These are phyloP conservation scores for Jaculus jaculus DNA, from an alignment of 2,113 vertebrate species.

Conservation along the genomic window DNA sequence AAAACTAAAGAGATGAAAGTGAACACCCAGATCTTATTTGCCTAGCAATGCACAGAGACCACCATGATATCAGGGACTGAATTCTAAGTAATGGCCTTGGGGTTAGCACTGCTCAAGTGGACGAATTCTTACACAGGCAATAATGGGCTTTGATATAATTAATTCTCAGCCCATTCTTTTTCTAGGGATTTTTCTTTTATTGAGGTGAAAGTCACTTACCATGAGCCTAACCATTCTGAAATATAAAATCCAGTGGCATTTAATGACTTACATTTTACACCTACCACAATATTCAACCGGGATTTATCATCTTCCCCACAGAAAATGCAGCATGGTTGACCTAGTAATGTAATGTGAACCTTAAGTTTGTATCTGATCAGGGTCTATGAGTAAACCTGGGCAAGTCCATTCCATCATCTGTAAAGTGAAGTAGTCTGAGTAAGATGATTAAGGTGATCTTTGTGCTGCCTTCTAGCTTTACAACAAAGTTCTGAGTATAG, in stretches of 20 bases:
- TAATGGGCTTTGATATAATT: neutral
- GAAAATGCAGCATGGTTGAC: neutral
- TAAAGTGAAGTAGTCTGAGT: neutral
- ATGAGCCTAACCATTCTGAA: neutral
- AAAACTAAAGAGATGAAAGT: slow-evolving; percentile 72
- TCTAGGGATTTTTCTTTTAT: neutral
- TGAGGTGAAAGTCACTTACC: slow-evolving; percentile 29
- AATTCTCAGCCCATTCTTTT: slow-evolving; percentile 9
- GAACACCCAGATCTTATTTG: slow-evolving; percentile 32
- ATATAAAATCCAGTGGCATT: neutral
- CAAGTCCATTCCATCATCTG: neutral
- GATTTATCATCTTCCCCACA: neutral
- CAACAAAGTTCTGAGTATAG: neutral
- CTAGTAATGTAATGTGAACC: neutral
- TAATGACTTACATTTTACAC: neutral
- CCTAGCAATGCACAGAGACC: neutral
- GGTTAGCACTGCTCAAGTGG: slow-evolving; percentile 35
- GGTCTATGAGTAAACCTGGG: neutral
- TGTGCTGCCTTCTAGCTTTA: neutral
- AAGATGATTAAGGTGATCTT: neutral
- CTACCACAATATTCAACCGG: neutral
- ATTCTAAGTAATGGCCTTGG: slow-evolving; percentile 61
- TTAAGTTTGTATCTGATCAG: neutral
- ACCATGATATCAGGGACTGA: slow-evolving; percentile 23
- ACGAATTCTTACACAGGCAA: slow-evolving; percentile 44